Evolutionary conservation across 1,140 invertebrate genomes (phyloP), one percentile per base, ranked within the genome.

Genomic region (Penaeus japonicus): DNA sequence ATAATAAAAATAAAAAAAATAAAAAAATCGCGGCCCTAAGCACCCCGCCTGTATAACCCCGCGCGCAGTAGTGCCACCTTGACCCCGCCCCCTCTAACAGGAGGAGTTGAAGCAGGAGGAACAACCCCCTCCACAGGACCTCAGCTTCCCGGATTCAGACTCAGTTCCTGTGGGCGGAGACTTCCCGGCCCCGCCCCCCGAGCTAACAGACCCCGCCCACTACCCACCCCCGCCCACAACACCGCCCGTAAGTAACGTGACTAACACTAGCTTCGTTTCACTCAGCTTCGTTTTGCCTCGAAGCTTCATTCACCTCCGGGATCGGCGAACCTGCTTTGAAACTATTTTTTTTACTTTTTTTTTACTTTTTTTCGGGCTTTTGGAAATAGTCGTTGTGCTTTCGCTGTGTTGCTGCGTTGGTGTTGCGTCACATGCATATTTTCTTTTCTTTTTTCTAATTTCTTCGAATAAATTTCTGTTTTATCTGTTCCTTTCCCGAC

Each of bases 111-210:
- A 54, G 30, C 55, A 59, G 77, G 84, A 32, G 57, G 18, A 22
- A 22, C 65, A 15, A 3, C 24, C 65, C 65, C 24, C 65, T 32
- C 32, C 24, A 22, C 65, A 32, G 32, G 32, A 73, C 65, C 65
- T 73, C 65, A 17, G 75, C 47, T 32, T 62, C 10, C 81, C 53
- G n/a, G 87, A 89, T 17, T 55, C 81, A 5, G 87, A 89, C 30
- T 55, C 30, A 30, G 24, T 89, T 20, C 79, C 87, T 30, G 87
- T 84, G 73, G 87, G 87, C 55, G 87, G 65, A 27, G 87, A 89
- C 65, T 89, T 89, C 70, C 87, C 87, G 47, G 87, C 87, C 32
- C 87, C 87, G 57, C 87, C 87, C 82, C 87, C 87, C 12, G 87
- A 84, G 59, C 87, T 89, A 17, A 84, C 87, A 27, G 82, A 89